Evolutionary conservation across 1,140 invertebrate genomes (phyloP), one percentile per base, ranked within the genome.

Genomic region (Helicoverpa armigera): DNA sequence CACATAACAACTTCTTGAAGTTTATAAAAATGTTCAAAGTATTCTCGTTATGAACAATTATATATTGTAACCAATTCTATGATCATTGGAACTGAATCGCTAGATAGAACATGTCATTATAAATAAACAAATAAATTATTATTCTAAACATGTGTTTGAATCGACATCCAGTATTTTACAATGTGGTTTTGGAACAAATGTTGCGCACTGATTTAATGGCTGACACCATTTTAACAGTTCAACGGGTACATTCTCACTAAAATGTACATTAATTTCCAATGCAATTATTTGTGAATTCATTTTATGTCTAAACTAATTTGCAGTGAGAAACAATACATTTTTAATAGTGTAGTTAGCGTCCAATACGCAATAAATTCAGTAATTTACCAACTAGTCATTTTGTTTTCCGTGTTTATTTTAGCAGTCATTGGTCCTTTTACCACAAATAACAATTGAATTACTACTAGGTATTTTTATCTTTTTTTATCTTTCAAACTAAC

Each of bases 81-180:
- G n/a, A 48, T 58, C 43, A 61, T 75, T 60, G 56, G 56, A 75
- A 61, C 73, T 61, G 35, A 75, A 61, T 60, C 56, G 58, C 73
- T 61, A 75, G 73, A 61, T 75, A 75, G 56, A 75, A 75, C 35
- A 50, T 58, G 35, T 13, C 73, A 75, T 60, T 61, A 75, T 50
- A 43, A 61, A 61, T 75, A 61, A 75, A 75, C 16, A 31, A 53
- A 70, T 75, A 75, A n/a, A 56, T 72, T 54, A 72, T 75, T 61
- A 60, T 75, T 75, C 56, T 75, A 75, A 61, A 75, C 12, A 60
- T 51, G 16, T 50, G 73, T 75, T 72, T 72, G 23, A 56, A 35
- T 72, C 23, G 23, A 72, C 69, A 72, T 9, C 35, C 35, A 43
- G 35, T 43, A 43, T 43, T 43, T 43, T 43, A 43, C 35, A 43